phyloP scores from a whole-genome alignment of 2,113 vertebrate genomes.

The Gorilla gorilla region DNA sequence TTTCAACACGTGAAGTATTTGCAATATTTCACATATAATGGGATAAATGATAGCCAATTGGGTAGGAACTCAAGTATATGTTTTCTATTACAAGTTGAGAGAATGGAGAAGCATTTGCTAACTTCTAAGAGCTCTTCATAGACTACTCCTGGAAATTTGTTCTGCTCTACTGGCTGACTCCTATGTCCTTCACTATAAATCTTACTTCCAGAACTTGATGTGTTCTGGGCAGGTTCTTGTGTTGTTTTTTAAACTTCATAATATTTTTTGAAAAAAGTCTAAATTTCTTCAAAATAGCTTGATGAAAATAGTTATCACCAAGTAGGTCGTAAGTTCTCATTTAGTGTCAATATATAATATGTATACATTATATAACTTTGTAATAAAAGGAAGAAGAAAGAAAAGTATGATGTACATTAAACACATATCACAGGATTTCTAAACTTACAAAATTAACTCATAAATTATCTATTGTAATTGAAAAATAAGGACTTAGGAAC shows the following conservation, averaged over 20 bases:
- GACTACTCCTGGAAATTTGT: background rate
- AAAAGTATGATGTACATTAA: background rate
- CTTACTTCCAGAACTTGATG: background rate
- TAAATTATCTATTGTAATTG: background rate
- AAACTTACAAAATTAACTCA: background rate
- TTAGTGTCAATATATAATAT: background rate
- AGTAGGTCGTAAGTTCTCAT: background rate
- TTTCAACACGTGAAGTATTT: background rate
- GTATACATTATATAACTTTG: background rate
- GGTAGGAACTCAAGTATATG: background rate
- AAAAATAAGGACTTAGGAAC: conserved; percentile 20
- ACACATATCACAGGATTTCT: background rate
- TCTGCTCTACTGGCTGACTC: background rate
- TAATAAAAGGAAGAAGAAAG: background rate
- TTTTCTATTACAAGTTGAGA: background rate
- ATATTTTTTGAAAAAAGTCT: background rate
- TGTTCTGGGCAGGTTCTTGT: background rate
- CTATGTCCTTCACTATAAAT: background rate
- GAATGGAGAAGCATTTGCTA: background rate
- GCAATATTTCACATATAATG: background rate
- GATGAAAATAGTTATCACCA: background rate
- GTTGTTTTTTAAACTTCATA: background rate
- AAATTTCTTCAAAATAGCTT: background rate
- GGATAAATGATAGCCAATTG: background rate
- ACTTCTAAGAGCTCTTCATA: background rate